Evolutionary conservation across 2,888 invertebrate genomes (phyloP).

Genomic region (Ormyrus pomaceus): DNA sequence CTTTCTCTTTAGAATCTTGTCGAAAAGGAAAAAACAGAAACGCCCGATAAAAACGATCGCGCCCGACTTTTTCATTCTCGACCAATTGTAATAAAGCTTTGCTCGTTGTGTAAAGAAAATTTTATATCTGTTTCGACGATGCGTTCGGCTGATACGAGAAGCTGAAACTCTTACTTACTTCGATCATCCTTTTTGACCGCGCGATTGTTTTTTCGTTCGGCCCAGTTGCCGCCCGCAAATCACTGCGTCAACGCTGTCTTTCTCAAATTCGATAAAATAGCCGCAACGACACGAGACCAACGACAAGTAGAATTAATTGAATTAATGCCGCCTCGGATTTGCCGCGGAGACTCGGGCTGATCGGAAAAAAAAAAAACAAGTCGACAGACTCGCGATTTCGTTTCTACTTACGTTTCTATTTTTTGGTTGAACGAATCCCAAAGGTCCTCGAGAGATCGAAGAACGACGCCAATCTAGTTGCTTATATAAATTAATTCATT

Average conservation of each 20-base stretch:
- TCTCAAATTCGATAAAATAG: no score
- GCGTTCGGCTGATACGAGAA: slow-evolving; percentile 32
- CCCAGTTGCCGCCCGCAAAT: slow-evolving; percentile 14
- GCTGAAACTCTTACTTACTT: no score
- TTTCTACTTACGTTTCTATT: not conserved
- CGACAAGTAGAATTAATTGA: no score
- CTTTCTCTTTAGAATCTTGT: slow-evolving; percentile 38
- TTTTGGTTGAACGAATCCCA: not conserved
- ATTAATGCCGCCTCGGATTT: not conserved
- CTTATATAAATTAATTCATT: slow-evolving; percentile 47
- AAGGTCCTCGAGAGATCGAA: not conserved
- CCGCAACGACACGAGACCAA: no score
- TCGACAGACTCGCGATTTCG: no score
- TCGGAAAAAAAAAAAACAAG: not conserved
- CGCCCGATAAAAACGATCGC: slow-evolving; percentile 12
- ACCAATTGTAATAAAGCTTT: slow-evolving; percentile 43
- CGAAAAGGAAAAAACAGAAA: not conserved
- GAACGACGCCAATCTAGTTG: slow-evolving; percentile 36
- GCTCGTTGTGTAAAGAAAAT: slow-evolving; percentile 28
- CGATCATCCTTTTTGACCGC: not conserved
- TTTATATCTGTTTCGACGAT: slow-evolving; percentile 43
- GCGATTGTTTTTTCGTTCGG: slow-evolving; percentile 24
- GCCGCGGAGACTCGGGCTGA: slow-evolving; percentile 22
- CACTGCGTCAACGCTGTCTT: not conserved
- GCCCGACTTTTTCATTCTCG: slow-evolving; percentile 51